A percentile compares a stretch with the other conserved stretches of the same genome.
Conservation (phyloP, 2,888 invertebrate species). For the Nomada fucata region DNA sequence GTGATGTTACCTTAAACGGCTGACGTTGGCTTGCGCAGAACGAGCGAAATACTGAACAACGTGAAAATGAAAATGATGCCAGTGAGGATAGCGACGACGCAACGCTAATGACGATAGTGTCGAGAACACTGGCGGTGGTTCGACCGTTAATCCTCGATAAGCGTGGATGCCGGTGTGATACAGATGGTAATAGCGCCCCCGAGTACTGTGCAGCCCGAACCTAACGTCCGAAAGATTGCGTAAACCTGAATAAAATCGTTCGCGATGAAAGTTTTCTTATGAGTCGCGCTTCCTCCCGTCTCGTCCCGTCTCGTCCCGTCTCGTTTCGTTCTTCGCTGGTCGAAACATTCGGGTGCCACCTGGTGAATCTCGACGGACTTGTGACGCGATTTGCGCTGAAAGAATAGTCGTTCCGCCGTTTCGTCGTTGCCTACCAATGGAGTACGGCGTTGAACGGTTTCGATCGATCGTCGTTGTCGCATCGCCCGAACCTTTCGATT, state of each 20-base stretch:
- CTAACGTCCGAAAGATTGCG: no score
- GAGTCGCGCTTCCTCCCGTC: no score
- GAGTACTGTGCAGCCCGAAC: not conserved
- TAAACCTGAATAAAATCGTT: no score
- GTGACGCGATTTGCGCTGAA: no score
- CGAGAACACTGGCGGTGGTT: not conserved
- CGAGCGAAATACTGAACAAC: not conserved
- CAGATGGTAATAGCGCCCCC: not conserved
- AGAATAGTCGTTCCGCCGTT: no score
- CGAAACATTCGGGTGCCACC: no score
- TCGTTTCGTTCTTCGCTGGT: no score
- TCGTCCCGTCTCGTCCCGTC: no score
- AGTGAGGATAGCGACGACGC: slow-evolving; percentile 20
- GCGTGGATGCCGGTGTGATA: not conserved
- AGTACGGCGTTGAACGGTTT: not conserved
- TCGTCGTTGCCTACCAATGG: no score
- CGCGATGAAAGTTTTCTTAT: no score
- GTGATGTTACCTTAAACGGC: slow-evolving; percentile 51
- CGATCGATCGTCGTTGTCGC: not conserved
- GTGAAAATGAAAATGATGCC: slow-evolving; percentile 7
- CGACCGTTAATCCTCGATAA: slow-evolving; percentile 8
- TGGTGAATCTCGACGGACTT: no score
- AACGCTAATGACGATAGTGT: not conserved
- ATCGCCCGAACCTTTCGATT: not conserved
- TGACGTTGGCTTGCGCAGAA: slow-evolving; percentile 57